Conservation (phyloP, 2,797 vertebrate species). For the Taeniopygia guttata region DNA sequence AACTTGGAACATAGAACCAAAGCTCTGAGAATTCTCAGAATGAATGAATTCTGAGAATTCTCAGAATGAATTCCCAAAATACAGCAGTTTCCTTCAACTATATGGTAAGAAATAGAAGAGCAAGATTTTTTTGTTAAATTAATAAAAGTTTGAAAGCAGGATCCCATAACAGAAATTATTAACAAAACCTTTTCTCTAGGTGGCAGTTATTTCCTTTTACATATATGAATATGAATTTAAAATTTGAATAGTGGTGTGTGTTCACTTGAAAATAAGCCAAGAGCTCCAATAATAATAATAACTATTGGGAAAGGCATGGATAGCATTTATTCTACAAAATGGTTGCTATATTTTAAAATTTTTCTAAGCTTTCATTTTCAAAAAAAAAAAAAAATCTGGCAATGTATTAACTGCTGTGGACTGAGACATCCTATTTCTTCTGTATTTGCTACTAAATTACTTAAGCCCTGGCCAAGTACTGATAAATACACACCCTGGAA, state of each 20-base stretch:
- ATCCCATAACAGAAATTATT: background rate
- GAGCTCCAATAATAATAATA: background rate
- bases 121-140: background rate
- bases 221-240: background rate
- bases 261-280: background rate
- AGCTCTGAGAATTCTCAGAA: background rate
- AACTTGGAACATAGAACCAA: background rate
- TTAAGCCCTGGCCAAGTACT: background rate
- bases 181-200: background rate
- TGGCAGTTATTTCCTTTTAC: background rate
- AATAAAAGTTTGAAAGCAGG: background rate
- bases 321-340: background rate
- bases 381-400: background rate
- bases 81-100: background rate
- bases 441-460: background rate
- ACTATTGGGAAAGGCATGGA: background rate
- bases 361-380: background rate
- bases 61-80: background rate
- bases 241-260: background rate
- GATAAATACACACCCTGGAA: background rate
- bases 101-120: background rate
- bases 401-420: background rate
- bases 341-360: background rate
- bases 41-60: background rate
- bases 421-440: background rate